Base-by-base conservation (phyloP, 2,888 invertebrate genomes). In the Diarsia dahlii region DNA sequence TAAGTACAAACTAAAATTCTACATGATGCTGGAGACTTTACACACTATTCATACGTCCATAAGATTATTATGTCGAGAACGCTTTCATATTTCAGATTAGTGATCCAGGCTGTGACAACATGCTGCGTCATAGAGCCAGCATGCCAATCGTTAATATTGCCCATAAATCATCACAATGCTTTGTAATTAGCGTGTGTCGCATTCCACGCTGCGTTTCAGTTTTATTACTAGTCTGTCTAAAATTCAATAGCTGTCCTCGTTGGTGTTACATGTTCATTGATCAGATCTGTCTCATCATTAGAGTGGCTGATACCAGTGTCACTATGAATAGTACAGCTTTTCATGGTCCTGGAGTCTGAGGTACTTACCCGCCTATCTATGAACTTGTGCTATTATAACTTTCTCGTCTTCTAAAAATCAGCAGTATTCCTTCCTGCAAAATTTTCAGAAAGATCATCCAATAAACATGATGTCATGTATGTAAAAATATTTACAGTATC, bases 111-210 rank as follows among this genome's bases (percentile, higher is more conserved):
- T 62, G 69, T 69, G 84, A 45, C 71, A 68, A 56, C 48, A 66
- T 68, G 45, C 20, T 52, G 60, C 48, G 56, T 46, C 62, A 68
- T 63, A 68, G 71, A 85, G 50, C 66, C 52, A 39, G 60, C 54
- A 72, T 76, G 70, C 46, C 20, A n/a, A 48, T 75, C 65, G 56
- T 72, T 78, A 78, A 65, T 71, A 68, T 64, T 50, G 62, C 39
- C n/a, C 67, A 50, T 79, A 78, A 56, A 74, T 85, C 82, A 74
- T 82, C 73, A 63, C 72, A 65, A 62, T 68, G 76, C 73, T 62
- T 75, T 76, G 70, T 78, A 79, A 79, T 78, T 82, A 72, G 56
- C 58, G 18, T 65, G 60, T 58, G 75, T 74, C 54, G 65, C 70
- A 58, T 72, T 60, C 52, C 60, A 67, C 34, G 46, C 69, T 46